Evolutionary conservation across 1,140 invertebrate genomes (phyloP), one percentile per base, ranked within the genome.

Genomic region (Panagrolaimus sp.): DNA sequence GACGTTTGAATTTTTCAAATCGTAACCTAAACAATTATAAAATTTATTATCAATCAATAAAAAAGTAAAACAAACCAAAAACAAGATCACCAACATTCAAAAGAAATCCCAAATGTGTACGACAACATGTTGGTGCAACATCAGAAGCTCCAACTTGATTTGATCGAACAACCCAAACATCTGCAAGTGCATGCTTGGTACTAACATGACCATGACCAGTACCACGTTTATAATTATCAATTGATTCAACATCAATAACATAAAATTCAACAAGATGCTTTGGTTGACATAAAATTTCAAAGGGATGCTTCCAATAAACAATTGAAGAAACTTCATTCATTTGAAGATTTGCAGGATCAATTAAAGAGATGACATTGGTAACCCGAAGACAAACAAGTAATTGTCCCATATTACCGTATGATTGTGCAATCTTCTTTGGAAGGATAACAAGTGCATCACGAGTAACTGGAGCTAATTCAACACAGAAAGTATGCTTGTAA

Each of bases 401-500:
- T 14, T 92, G 90, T 52, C 89, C 90, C 79, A 99, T 93, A 70
- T 91, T 91, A n/a, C 93, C 95, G 7, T 96, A 84, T 72, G 90
- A 89, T 77, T 92, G 90, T 8, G 91, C 91, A 68, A 96, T 82
- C 82, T 91, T 91, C 82, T 90, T 89, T 6, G 93, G 89, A 12
- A 99, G 85, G 84, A 95, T 98, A 17, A 99, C 90, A 63, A 98
- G 86, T 83, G 94, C 94, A 84, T 98, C 87, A 84, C 96, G 97
- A 38, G 94, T 98, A 21, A 98, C 84, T 0, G 96, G 96, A 0
- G 95, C 92, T 81, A 99, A 92, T 84, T 99, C 95, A 67, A 98
- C 89, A 74, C 91, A 91, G 77, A 84, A 88, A 67, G 84, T 87
- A 71, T 85, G 91, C 85, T 99, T 98, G 84, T 97, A 98, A 84